A percentile compares a stretch with the other conserved stretches of the same genome.
Evolutionary conservation across 2,113 vertebrate species (phyloP).

Genomic region (Perccottus glenii): DNA sequence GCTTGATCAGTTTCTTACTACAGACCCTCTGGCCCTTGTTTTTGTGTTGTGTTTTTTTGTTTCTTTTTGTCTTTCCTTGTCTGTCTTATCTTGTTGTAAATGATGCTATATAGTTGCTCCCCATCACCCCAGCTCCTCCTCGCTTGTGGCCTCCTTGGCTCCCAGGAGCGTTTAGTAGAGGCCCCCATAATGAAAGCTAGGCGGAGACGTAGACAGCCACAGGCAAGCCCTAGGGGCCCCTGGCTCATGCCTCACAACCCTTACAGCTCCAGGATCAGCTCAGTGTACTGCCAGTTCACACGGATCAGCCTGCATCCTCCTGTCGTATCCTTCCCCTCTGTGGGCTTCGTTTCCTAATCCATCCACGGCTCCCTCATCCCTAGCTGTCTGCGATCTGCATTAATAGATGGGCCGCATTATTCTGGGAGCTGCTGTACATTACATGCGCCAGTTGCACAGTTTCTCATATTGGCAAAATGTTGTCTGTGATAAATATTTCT

Average conservation of each 20-base stretch:
- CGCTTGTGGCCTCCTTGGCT: conserved; percentile 50
- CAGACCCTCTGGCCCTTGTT: conserved; percentile 43
- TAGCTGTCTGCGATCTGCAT: conserved; percentile 53
- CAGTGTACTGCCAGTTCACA: conserved; percentile 70
- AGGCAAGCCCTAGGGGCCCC: conserved; percentile 71
- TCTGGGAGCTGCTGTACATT: conserved; percentile 23
- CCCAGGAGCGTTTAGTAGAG: conserved; percentile 68
- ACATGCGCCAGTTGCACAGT: conserved; percentile 23
- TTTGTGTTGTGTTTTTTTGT: conserved; percentile 21
- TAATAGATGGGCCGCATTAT: conserved; percentile 45
- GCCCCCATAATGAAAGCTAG: conserved; percentile 77
- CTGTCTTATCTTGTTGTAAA: conserved; percentile 67
- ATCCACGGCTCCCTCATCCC: conserved; percentile 43
- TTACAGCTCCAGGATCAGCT: conserved; percentile 72
- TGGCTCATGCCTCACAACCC: conserved; percentile 63
- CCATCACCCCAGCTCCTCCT: conserved; percentile 10
- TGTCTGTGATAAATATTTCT: conserved; percentile 34
- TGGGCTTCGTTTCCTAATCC: conserved; percentile 68
- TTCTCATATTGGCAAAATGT: conserved; percentile 25
- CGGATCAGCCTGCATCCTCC: conserved; percentile 70
- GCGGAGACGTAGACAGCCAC: conserved; percentile 70
- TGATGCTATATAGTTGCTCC: conserved; percentile 57
- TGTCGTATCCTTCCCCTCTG: conserved; percentile 73
- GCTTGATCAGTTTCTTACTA: conserved; percentile 81
- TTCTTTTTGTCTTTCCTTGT: conserved; percentile 55